Base-by-base conservation (phyloP, 2,888 invertebrate genomes). In the Lochmaea capreae region DNA sequence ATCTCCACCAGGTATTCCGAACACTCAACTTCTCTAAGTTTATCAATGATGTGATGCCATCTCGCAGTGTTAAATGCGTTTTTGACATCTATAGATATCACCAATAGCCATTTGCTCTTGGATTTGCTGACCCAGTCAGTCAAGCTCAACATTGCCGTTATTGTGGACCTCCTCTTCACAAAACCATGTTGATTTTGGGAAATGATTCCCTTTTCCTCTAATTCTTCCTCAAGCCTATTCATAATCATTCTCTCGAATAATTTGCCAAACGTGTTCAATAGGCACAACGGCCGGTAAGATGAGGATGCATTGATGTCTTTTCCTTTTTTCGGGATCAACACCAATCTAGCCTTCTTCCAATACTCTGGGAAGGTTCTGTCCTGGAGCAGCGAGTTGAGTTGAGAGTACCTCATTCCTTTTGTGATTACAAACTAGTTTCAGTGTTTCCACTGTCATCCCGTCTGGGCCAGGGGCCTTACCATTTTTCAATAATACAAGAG, bases 61-160 rank as follows among this genome's bases (percentile, higher is more conserved):
- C 46, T 43, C 2, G 75, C 71, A 11, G 65, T 59, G n/a, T 77
- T 75, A 54, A 77, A 77, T 11, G 75, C 75, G 39, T 77, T 77
- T 42, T 57, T 58, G 1, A 75, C 46, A 14, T 76, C 75, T 0
- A 78, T 11, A 3, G 72, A 16, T 1, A 74, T 57, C 1, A 69
- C n/a, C 2, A 39, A 43, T 18, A 26, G 42, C 49, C 68, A 68
- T 26, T 18, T 61, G 3, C 16, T n/a, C 2, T 6, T 9, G 1
- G 52, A 6, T 39, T 43, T 49, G n/a, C 33, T 69, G 46, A 22
- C 43, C 12, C n/a, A 42, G n/a, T 61, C 52, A 11, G 62, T 42
- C 5, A 77, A 49, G 4, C 71, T 67, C 10, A 75, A 39, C 1
- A 73, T 22, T 1, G 69, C 66, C 0, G 18, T 3, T 4, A 61